Base-by-base conservation (phyloP, 2,888 invertebrate species). In the Drosophila demipolita region DNA sequence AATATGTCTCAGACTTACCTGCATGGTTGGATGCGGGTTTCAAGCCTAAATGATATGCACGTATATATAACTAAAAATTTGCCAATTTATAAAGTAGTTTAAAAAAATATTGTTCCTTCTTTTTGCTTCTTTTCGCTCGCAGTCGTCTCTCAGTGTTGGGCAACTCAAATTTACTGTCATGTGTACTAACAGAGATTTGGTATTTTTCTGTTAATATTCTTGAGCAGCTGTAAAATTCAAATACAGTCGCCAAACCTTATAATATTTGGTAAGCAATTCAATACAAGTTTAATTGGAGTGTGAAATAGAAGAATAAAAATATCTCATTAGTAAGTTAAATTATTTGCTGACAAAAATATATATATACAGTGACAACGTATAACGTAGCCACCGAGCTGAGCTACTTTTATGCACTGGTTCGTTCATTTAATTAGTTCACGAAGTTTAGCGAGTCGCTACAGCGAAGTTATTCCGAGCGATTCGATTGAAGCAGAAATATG, bases 11-110 rank as follows among this genome's bases (percentile, higher is more conserved):
- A 36, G 20, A 48, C 77, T 77, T 60, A 79, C 78, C 81, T 81
- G 81, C 78, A 79, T 79, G 49, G 36, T 81, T 78, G 57, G 9
- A 42, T 68, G 60, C 42, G 53, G 40, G 50, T 40, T 15, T 52
- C 9, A 62, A 60, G 53, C 64, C 40, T 63, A 70, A 80, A 66
- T 65, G 38, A 79, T 73, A 73, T 66, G 64, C 81, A 73, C 73
- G 40, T 66, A 52, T 71, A 61, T 78, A 66, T 66, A 78, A 78
- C 81, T 66, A 77, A 73, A 73, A 78, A 78, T 73, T 76, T 78
- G 64, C 61, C 68, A 80, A 81, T 81, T 78, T 66, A 55, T 42
- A 73, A 76, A 77, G 68, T 77, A 80, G 77, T 63, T 68, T 52
- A 23, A 48, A 66, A 67, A 69, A 60, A 76, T 70, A 62, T 79